Base-by-base conservation (phyloP, 2,888 invertebrate species). In the Miltochrista miniata region DNA sequence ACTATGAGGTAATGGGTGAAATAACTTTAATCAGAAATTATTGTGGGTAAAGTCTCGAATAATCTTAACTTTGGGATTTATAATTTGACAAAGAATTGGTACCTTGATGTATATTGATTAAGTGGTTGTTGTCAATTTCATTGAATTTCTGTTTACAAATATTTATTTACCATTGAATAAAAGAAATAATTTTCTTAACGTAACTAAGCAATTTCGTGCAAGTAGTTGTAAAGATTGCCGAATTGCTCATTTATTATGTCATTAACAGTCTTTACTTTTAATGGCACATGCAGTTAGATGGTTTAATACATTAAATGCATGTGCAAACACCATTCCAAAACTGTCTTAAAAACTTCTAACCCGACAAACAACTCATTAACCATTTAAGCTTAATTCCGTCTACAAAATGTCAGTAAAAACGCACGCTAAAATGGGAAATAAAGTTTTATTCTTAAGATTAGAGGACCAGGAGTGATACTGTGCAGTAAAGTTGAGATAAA, bases 361-460 rank as follows among this genome's bases (percentile, higher is more conserved):
- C 80, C 75, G 70, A 72, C 85, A 87, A 89, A 85, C 85, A 87
- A 78, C 82, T 83, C 84, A 84, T 84, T 80, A 83, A 79, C 68
- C 78, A 85, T 86, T 87, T 83, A 85, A 83, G 77, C 73, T 84
- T 85, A 85, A 88, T 88, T 85, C 71, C 60, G 80, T 84, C 84
- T 76, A 81, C 83, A 82, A 81, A 88, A 82, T 85, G 83, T 83
- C 80, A 81, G 76, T 86, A 86, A 87, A 88, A 81, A 72, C 63
- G 68, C 71, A 78, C 71, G 81, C 85, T 85, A 87, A 90, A 89
- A 88, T 83, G 73, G 74, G 68, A 71, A 81, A 83, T 83, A 88
- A 90, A 87, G 70, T 85, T 89, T 90, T 88, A 90, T 89, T 83
- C 72, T 70, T 72, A 69, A 87, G 90, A 90, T 90, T 89, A 89